Percentiles rank a stretch among this genome's conserved stretches.
phyloP scores from a whole-genome alignment of 2,797 vertebrate genomes.

The Hippopotamyrus pictus region DNA sequence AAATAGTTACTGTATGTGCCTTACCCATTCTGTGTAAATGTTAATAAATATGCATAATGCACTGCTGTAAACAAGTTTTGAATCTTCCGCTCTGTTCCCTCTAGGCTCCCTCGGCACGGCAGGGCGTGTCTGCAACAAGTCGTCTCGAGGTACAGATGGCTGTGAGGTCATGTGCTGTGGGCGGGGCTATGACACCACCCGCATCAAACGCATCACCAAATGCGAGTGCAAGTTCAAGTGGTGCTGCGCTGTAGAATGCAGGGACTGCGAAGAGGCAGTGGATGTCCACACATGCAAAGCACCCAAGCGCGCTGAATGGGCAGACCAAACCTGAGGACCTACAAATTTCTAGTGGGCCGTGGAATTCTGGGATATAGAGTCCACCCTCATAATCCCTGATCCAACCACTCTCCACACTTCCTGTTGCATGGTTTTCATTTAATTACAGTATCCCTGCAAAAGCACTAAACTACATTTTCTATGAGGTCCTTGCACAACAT shows the following conservation, averaged over 20 bases:
- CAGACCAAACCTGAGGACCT: slow-evolving; percentile 67
- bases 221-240: slow-evolving; percentile 99
- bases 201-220: slow-evolving; percentile 85
- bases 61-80: not conserved
- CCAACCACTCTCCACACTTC: slow-evolving; percentile 44
- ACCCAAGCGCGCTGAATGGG: slow-evolving; percentile 76
- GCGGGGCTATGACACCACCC: slow-evolving; percentile 90
- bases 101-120: slow-evolving; percentile 91
- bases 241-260: slow-evolving; percentile 96
- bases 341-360: slow-evolving; percentile 61
- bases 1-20: not conserved
- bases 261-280: slow-evolving; percentile 89
- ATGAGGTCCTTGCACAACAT: slow-evolving; percentile 47
- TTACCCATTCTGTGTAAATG: not conserved
- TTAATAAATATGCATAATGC: not conserved
- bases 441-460: slow-evolving; percentile 55
- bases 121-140: slow-evolving; percentile 85
- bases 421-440: slow-evolving; percentile 68
- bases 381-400: slow-evolving; percentile 54
- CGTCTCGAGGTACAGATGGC: slow-evolving; percentile 83
- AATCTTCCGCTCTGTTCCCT: not conserved
- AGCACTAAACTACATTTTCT: slow-evolving; percentile 59
- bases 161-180: slow-evolving; percentile 99
- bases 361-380: slow-evolving; percentile 72
- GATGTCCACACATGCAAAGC: slow-evolving; percentile 98